phyloP scores from a whole-genome alignment of 2,113 vertebrate genomes.

The Thoracochromis brauschi region DNA sequence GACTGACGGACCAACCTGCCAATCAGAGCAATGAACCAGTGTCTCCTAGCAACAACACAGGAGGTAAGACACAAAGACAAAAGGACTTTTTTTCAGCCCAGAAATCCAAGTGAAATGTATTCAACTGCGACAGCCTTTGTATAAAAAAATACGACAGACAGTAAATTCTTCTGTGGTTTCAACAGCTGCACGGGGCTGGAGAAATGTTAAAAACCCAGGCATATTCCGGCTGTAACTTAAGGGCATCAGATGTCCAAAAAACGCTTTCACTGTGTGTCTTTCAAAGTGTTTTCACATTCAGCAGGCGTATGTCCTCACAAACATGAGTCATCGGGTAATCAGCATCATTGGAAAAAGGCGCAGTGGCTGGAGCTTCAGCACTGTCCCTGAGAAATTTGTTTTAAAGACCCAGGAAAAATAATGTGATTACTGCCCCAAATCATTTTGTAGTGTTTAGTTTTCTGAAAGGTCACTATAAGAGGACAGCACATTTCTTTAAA shows the following conservation, averaged over 20 bases:
- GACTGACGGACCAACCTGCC: conserved; percentile 85
- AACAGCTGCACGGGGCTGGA: background rate
- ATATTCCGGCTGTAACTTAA: background rate
- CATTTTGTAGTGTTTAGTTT: background rate
- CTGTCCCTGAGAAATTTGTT: background rate
- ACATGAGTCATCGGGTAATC: conserved; percentile 2
- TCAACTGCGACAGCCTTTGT: background rate
- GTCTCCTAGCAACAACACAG: conserved; percentile 85
- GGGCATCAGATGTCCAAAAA: background rate
- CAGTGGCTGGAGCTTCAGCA: background rate
- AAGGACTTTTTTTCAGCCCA: background rate
- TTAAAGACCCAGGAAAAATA: background rate
- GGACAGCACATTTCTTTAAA: background rate
- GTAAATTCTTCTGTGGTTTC: background rate
- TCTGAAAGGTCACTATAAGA: background rate
- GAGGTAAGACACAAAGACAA: conserved; percentile 55
- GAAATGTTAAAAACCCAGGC: background rate
- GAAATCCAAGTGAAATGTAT: background rate
- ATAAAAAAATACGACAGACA: background rate
- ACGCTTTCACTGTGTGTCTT: background rate
- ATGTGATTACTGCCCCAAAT: background rate
- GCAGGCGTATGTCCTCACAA: background rate
- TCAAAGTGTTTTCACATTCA: background rate
- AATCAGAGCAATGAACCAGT: conserved; percentile 88
- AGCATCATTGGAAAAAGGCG: background rate